Evolutionary conservation across 2,113 vertebrate species (phyloP).

Genomic region (Illadopsis cleaveri): DNA sequence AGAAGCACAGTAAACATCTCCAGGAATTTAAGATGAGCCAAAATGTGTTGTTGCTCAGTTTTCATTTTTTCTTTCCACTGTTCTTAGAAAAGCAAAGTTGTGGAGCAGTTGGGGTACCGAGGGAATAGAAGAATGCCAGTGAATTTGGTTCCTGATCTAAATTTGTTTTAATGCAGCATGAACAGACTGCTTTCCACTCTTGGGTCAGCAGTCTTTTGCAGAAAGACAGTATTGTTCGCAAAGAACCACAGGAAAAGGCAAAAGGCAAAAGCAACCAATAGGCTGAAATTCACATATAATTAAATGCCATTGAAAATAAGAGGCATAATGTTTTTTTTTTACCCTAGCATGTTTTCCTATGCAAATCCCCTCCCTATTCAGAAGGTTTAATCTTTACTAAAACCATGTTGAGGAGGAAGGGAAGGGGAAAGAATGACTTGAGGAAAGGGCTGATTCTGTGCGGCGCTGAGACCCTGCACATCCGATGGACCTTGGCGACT

Average conservation of each 20-base stretch:
- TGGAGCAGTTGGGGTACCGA: slow-evolving; percentile 66
- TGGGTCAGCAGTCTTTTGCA: slow-evolving; percentile 62
- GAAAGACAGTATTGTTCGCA: slow-evolving; percentile 59
- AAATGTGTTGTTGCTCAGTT: slow-evolving; percentile 44
- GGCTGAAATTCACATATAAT: not conserved
- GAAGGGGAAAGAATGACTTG: not conserved
- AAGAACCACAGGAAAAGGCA: slow-evolving; percentile 57
- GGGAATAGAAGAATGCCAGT: slow-evolving; percentile 77
- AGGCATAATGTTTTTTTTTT: slow-evolving; percentile 5
- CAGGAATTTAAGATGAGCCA: slow-evolving; percentile 55
- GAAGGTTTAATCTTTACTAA: slow-evolving; percentile 4
- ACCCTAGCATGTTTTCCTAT: not conserved
- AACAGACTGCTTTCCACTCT: slow-evolving; percentile 69
- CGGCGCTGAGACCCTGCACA: not conserved
- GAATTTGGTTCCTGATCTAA: slow-evolving; percentile 71
- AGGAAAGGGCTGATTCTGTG: not conserved
- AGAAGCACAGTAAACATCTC: slow-evolving; percentile 42
- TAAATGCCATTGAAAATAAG: slow-evolving; percentile 28
- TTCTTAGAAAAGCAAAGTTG: slow-evolving; percentile 75
- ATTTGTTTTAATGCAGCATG: slow-evolving; percentile 71
- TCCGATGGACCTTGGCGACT: not conserved
- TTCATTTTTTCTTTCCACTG: slow-evolving; percentile 57
- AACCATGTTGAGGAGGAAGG: not conserved
- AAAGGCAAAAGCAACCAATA: slow-evolving; percentile 60
- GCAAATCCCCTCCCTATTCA: slow-evolving; percentile 19